phyloP scores from a whole-genome alignment of 2,113 vertebrate species.

The Lepus europaeus region DNA sequence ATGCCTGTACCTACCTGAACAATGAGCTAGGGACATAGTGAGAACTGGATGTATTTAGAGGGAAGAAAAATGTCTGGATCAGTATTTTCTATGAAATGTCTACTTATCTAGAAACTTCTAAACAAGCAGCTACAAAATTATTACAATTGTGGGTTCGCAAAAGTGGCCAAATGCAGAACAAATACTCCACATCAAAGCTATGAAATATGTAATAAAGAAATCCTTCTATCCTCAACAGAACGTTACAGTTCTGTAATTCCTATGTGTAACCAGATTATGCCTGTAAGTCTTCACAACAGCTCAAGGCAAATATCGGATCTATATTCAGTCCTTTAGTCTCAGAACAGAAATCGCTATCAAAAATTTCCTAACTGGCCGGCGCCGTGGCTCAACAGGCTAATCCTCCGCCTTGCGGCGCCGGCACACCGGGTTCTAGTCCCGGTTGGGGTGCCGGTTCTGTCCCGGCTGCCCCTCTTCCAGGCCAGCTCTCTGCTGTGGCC shows the following conservation, averaged over 20 bases:
- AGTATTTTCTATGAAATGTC: neutral
- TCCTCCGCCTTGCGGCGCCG: too few species aligned
- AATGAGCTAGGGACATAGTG: neutral
- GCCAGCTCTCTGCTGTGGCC: too few species aligned
- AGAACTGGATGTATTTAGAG: neutral
- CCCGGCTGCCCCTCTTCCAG: too few species aligned
- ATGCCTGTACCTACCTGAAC: neutral
- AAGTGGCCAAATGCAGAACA: constrained; percentile 36
- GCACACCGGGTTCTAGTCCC: too few species aligned
- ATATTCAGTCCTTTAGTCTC: neutral
- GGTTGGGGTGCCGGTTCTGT: too few species aligned
- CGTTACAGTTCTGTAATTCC: neutral
- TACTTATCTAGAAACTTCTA: neutral
- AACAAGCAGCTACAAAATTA: constrained; percentile 41
- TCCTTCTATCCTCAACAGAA: neutral
- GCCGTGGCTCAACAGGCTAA: too few species aligned
- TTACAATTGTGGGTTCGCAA: neutral
- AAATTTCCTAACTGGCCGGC: too few species aligned
- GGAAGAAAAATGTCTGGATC: neutral
- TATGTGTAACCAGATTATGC: neutral
- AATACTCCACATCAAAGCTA: neutral
- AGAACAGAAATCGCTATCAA: neutral
- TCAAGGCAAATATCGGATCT: neutral
- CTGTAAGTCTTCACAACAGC: neutral
- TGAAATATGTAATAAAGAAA: neutral